phyloP scores from a whole-genome alignment of 2,888 invertebrate genomes.

The Heliconius cydno region DNA sequence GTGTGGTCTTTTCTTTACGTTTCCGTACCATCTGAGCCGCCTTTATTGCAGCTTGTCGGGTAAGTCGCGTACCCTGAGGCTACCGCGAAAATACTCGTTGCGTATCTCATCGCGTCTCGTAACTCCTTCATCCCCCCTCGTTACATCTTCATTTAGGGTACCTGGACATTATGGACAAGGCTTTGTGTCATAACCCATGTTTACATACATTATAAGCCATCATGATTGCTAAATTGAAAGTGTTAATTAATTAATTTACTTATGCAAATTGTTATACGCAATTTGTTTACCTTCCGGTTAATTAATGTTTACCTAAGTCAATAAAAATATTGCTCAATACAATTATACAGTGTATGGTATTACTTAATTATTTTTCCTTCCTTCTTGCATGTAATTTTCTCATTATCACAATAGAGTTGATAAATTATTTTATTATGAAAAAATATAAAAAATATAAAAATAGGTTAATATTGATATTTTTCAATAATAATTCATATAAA shows the following conservation, averaged over 20 bases:
- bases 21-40: no score
- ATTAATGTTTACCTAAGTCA: not conserved
- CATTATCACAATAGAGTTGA: not conserved
- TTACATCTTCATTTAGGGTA: no score
- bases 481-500: not conserved
- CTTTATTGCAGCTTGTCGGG: no score
- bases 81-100: no score
- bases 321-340: conserved; percentile 2
- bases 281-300: not conserved
- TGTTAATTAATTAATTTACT: not conserved
- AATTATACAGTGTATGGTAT: not conserved
- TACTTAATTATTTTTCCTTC: not conserved
- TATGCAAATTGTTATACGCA: not conserved
- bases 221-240: conserved; percentile 7
- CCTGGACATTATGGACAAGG: no score
- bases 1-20: no score
- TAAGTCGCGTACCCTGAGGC: no score
- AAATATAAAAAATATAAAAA: not conserved
- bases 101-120: no score
- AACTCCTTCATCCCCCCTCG: no score
- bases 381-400: not conserved
- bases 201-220: not conserved
- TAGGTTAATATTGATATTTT: not conserved
- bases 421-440: not conserved
- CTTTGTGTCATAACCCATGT: no score